phyloP scores from a whole-genome alignment of 2,888 invertebrate genomes.

The Pasiphila rectangulata region DNA sequence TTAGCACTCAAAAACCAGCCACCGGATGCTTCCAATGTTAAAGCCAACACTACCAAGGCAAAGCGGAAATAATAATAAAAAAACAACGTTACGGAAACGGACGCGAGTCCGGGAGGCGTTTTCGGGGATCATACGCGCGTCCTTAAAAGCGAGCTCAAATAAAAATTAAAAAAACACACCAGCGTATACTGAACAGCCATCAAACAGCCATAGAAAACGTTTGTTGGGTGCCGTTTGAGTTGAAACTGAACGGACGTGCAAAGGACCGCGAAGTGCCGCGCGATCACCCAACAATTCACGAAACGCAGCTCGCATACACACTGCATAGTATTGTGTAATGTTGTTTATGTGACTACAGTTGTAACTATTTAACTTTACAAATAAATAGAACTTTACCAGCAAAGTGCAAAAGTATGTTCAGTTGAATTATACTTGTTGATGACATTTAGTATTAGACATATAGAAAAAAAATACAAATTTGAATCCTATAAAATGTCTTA shows the following conservation, averaged over 20 bases:
- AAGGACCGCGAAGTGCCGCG: constrained; percentile 63
- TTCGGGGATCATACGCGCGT: constrained; percentile 40
- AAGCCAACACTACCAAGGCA: constrained; percentile 79
- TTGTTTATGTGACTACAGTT: not conserved
- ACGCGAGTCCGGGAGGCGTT: constrained; percentile 76
- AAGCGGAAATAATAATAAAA: constrained; percentile 71
- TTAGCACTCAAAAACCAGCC: constrained; percentile 77
- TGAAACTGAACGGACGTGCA: constrained; percentile 46
- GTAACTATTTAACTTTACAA: too few relatives aligned
- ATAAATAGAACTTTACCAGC: too few relatives aligned
- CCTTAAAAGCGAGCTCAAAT: constrained; percentile 66
- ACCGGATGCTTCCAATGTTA: constrained; percentile 70
- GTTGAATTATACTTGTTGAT: too few relatives aligned
- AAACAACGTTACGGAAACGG: constrained; percentile 78
- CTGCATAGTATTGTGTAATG: constrained; percentile 17
- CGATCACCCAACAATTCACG: constrained; percentile 71
- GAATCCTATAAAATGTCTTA: too few relatives aligned
- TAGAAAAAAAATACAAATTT: too few relatives aligned
- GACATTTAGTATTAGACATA: too few relatives aligned
- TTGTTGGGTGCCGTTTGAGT: constrained; percentile 70
- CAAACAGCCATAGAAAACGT: constrained; percentile 65
- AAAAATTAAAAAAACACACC: constrained; percentile 68
- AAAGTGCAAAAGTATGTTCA: too few relatives aligned
- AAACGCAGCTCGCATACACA: constrained; percentile 70
- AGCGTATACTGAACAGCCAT: constrained; percentile 64